Evolutionary conservation across 2,888 invertebrate species (phyloP).

Genomic region (Pheosia gnoma): DNA sequence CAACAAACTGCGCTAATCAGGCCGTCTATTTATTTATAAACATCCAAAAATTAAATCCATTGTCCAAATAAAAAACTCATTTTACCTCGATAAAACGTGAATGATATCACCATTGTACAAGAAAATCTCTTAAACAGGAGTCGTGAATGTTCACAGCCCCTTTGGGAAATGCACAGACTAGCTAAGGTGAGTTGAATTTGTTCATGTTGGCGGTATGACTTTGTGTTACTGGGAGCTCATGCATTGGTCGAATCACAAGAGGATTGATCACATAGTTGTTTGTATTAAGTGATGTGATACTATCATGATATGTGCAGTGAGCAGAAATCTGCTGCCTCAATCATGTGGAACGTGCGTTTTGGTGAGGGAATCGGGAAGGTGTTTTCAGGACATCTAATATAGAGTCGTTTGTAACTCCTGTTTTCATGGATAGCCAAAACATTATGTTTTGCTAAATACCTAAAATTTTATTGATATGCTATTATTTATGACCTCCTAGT

Average conservation of each 20-base stretch:
- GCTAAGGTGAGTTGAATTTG: conserved; percentile 7
- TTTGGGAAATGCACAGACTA: conserved; percentile 28
- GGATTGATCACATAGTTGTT: not conserved
- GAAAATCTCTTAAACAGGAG: conserved; percentile 22
- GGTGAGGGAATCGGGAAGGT: no score
- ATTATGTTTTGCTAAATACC: no score
- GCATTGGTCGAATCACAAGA: not conserved
- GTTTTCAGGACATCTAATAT: no score
- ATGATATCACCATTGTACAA: conserved; percentile 10
- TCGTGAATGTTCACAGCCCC: conserved; percentile 28
- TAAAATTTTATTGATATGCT: no score
- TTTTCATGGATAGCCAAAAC: no score
- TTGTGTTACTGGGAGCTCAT: not conserved
- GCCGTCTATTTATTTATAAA: not conserved
- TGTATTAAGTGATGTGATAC: no score
- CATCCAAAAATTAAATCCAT: not conserved
- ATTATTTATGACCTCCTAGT: no score
- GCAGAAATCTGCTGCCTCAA: no score
- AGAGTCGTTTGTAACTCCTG: no score
- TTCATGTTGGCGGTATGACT: conserved; percentile 17
- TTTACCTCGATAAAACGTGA: conserved; percentile 2
- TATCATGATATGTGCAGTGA: no score
- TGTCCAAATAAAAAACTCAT: not conserved
- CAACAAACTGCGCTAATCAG: no score
- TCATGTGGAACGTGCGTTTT: no score